Evolutionary conservation across 2,888 invertebrate species (phyloP).

Genomic region (Cataglyphis altisquamis): DNA sequence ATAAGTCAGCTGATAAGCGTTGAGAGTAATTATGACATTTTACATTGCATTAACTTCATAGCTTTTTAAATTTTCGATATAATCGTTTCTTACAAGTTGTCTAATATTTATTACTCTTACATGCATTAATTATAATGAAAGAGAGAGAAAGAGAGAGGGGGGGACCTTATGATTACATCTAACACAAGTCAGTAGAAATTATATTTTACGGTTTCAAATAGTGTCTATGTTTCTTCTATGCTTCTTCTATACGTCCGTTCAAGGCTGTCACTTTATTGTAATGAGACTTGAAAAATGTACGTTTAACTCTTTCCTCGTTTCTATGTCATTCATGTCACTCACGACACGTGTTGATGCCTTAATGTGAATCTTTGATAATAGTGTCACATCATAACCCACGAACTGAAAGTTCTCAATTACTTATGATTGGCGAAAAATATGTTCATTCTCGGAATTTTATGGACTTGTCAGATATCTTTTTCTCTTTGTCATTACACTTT

Average conservation of each 20-base stretch:
- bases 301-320: slow-evolving; percentile 53
- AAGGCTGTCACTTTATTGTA: slow-evolving; percentile 77
- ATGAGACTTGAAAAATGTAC: slow-evolving; percentile 55
- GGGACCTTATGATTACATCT: slow-evolving; percentile 79
- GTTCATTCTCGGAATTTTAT: background rate
- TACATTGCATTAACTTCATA: slow-evolving; percentile 21
- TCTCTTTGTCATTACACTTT: background rate
- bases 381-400: background rate
- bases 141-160: background rate
- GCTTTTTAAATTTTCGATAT: slow-evolving; percentile 25
- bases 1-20: background rate
- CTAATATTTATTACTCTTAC: slow-evolving; percentile 31
- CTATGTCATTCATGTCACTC: slow-evolving; percentile 30
- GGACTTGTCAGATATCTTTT: background rate
- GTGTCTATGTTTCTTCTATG: slow-evolving; percentile 72
- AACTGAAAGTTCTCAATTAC: background rate
- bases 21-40: background rate
- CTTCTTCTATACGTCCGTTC: slow-evolving; percentile 78
- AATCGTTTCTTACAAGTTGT: background rate
- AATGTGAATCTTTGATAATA: slow-evolving; percentile 7
- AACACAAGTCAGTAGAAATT: slow-evolving; percentile 84
- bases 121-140: slow-evolving; percentile 19
- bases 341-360: background rate
- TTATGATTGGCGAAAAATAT: background rate
- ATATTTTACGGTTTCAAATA: slow-evolving; percentile 83